Evolutionary conservation across 2,888 invertebrate species (phyloP), one percentile per base, ranked within the genome.

Genomic region (Lathronympha strigana): DNA sequence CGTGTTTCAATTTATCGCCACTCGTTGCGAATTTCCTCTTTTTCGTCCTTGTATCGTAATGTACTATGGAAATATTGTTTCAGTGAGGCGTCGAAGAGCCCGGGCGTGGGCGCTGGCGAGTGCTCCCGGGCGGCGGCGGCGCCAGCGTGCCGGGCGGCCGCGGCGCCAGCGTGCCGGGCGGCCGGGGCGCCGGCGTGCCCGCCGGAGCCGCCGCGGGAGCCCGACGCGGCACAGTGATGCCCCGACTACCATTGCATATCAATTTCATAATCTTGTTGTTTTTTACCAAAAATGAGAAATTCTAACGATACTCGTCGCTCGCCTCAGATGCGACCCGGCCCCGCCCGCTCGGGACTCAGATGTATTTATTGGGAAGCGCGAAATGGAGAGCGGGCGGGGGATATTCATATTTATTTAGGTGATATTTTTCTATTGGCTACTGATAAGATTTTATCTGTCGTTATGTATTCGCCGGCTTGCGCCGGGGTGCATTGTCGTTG

Each of bases 361-460:
- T 73, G 76, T 81, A 81, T 79, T 80, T 77, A 76, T 77, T 77
- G 60, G 45, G 25, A 57, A 36, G 70, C 73, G 75, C 40, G 78
- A 79, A 47, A 74, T 72, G 72, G 72, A 76, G 68, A 76, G 77
- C 80, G 81, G 81, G 82, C 80, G 79, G 82, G 76, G 83, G 79
- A 86, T 87, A 86, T 84, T 85, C 83, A 90, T 90, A 90, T 90
- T 90, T 91, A 89, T 91, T 92, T 91, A 90, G 88, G 91, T 91
- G 90, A 91, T 92, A 91, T 91, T 92, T 92, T 92, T 92, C 89
- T 92, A 91, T 91, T 88, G 91, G 91, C 91, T 90, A 90, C 90
- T 88, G 86, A 87, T 89, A 88, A 89, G 89, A 87, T 88, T 86
- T 87, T 84, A 87, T 86, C 86, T 72, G 63, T 87, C 87, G 88